Percentiles rank a stretch among this genome's conserved stretches.
These are phyloP conservation scores for Rhynchomys soricoides DNA, from an alignment of 2,113 vertebrate species.

Conservation along the genomic window DNA sequence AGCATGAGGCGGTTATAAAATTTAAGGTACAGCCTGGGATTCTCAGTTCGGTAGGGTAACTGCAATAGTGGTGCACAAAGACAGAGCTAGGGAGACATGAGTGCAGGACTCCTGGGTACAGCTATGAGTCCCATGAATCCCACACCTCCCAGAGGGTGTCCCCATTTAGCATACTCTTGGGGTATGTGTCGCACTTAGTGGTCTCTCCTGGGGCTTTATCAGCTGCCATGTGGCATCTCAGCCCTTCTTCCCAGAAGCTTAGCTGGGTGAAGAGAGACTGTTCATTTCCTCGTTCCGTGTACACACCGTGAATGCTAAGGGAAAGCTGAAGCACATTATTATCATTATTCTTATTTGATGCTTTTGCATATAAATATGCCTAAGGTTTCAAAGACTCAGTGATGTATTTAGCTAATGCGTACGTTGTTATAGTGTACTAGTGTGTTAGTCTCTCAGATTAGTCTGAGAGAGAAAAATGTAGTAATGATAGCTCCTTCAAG, in stretches of 20 bases:
- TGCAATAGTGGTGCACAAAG: rapidly evolving
- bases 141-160: not conserved
- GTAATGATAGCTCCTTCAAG: constrained; percentile 23
- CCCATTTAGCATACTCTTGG: not conserved
- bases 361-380: constrained; percentile 42
- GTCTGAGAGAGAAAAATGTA: constrained; percentile 69
- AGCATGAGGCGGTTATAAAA: not conserved
- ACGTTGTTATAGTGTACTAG: constrained; percentile 37
- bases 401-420: constrained; percentile 57
- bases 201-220: not conserved
- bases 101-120: not conserved
- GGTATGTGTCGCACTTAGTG: not conserved
- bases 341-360: constrained; percentile 41
- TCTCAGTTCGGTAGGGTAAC: not conserved
- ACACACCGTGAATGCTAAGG: not conserved
- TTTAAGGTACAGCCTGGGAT: rapidly evolving
- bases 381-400: constrained; percentile 40
- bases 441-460: constrained; percentile 39
- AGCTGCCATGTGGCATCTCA: not conserved
- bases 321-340: not conserved
- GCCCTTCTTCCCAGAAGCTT: not conserved
- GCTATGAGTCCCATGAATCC: not conserved
- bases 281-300: not conserved
- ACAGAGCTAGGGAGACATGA: not conserved
- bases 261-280: not conserved